Evolutionary conservation across 2,113 vertebrate species (phyloP).

Genomic region (Aspiorhynchus laticeps): DNA sequence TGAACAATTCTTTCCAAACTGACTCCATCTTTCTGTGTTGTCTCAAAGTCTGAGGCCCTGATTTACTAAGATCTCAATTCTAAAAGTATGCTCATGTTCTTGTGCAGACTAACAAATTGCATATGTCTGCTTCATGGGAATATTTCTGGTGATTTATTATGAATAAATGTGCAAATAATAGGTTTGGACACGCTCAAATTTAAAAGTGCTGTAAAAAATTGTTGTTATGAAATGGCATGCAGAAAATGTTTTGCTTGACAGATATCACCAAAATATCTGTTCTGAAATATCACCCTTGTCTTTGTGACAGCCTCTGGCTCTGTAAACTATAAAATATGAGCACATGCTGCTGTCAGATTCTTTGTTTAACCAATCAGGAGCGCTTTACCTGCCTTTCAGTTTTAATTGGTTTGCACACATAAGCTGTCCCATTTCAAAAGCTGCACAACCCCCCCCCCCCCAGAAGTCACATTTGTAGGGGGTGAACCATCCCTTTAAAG

Average conservation of each 20-base stretch:
- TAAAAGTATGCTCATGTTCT: slow-evolving; percentile 6
- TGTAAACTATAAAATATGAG: neutral
- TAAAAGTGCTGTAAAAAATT: neutral
- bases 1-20: neutral
- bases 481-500: neutral
- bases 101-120: neutral
- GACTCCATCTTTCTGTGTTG: neutral
- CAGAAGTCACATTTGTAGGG: neutral
- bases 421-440: neutral
- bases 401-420: neutral
- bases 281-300: neutral
- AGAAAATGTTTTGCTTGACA: neutral
- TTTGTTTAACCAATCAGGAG: neutral
- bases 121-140: neutral
- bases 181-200: neutral
- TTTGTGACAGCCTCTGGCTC: neutral
- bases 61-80: slow-evolving; percentile 15
- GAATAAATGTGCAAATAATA: neutral
- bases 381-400: neutral
- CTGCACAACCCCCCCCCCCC: too few species aligned
- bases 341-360: neutral
- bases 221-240: neutral
- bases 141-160: neutral
- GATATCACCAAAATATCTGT: neutral
- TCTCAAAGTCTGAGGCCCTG: neutral